These are phyloP conservation scores for Limnothrissa miodon DNA, from an alignment of 2,113 vertebrate species.

Conservation along the genomic window DNA sequence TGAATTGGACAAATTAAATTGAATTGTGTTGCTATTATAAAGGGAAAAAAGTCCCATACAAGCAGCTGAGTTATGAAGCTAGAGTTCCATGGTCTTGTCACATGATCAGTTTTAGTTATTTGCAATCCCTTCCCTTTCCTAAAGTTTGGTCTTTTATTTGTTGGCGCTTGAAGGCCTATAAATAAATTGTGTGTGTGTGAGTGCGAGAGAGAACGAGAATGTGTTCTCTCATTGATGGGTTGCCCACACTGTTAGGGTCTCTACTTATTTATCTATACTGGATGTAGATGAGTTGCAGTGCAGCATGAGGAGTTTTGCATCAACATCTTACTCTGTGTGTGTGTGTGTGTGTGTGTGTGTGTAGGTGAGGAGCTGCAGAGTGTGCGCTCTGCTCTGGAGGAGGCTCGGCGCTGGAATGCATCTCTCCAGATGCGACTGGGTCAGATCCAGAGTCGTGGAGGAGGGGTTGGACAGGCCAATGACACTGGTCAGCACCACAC, in stretches of 20 bases:
- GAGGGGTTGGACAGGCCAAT: slow-evolving; percentile 70
- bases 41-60: too few species aligned
- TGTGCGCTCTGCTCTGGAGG: slow-evolving; percentile 73
- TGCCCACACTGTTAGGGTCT: too few species aligned
- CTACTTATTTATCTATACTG: too few species aligned
- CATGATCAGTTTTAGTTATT: background rate
- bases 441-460: slow-evolving; percentile 72
- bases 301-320: too few species aligned
- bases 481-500: slow-evolving; percentile 59
- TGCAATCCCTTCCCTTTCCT: background rate
- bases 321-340: slow-evolving; percentile 12
- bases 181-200: too few species aligned
- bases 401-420: slow-evolving; percentile 75
- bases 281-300: too few species aligned
- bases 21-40: too few species aligned
- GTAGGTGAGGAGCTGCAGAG: slow-evolving; percentile 66
- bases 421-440: slow-evolving; percentile 75
- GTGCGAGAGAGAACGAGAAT: too few species aligned
- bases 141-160: too few species aligned
- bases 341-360: slow-evolving; percentile 15
- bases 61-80: background rate
- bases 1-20: too few species aligned
- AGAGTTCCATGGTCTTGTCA: background rate
- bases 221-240: too few species aligned
- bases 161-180: too few species aligned